Evolutionary conservation across 2,888 invertebrate genomes (phyloP), one percentile per base, ranked within the genome.

Genomic region (Nomada ferruginata): DNA sequence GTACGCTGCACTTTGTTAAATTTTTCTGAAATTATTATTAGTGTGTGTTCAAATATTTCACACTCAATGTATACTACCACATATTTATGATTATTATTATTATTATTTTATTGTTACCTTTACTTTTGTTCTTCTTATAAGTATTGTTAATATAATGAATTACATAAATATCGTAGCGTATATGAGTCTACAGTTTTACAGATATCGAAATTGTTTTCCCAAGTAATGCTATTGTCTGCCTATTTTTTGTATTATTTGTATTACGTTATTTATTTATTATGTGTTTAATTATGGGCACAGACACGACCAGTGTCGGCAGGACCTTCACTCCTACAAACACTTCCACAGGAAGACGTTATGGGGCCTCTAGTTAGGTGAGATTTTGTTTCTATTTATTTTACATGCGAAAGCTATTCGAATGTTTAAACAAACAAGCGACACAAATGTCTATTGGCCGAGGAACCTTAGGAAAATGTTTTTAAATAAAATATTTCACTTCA

Each of bases 301-400:
- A 93, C 95, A 90, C 95, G 95, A 89, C 95, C 95, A 85, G 94
- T 95, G 84, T 95, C 95, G 65, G 94, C 95, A 83, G 95, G 95
- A 87, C 95, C 95, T 70, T 95, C 95, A 78, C 91, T 95, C 84
- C 93, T 95, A 73, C 95, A 95, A 89, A 94, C 94, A 89, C 94
- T 95, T 84, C 93, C 95, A 71, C 93, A 94, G 87, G 95, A 95
- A 88, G 93, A 93, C 83, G 93, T 91, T 89, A 93, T 94, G 92
- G 95, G 95, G 89, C 95, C 95, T 89, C 94, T 95, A 93, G 95
- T 95, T 94, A 95, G 95, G 95, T 95, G 93, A 94, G 91, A 84
- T 81, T 77, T 69, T 71, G 68, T 85, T 68, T 65, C 73, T 63
- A 50, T 50, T 74, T 36, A 57, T 59, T 26, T 57, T 76, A 29